Evolutionary conservation across 1,140 invertebrate genomes (phyloP).

Genomic region (Chlorops oryzae): DNA sequence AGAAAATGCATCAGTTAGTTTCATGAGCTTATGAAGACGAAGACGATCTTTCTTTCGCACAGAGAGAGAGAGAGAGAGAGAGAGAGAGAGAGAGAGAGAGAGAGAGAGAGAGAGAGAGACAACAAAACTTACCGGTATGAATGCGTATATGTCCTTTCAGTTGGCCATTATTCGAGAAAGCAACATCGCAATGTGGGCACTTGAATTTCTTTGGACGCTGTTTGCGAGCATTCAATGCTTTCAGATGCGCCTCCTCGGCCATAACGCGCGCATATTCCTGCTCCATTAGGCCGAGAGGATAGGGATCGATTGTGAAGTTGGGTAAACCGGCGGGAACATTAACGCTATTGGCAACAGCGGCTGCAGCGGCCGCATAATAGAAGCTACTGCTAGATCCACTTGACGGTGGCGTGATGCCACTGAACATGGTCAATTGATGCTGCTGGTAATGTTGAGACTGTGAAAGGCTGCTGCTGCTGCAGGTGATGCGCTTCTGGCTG

Average conservation of each 20-base stretch:
- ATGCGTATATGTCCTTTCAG: constrained; percentile 85
- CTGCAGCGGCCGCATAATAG: constrained; percentile 19
- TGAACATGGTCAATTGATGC: no score
- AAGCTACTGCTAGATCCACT: no score
- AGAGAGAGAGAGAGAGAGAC: no score
- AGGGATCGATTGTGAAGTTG: constrained; percentile 38
- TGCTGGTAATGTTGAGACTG: constrained; percentile 17
- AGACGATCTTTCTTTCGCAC: not conserved
- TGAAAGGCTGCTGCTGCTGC: constrained; percentile 18
- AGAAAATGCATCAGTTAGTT: constrained; percentile 1
- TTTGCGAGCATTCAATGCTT: constrained; percentile 61
- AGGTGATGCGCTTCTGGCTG: constrained; percentile 18
- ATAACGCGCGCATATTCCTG: constrained; percentile 60
- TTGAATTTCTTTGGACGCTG: constrained; percentile 81
- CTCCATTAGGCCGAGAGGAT: constrained; percentile 50
- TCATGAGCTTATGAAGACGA: no score
- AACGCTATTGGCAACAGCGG: constrained; percentile 16
- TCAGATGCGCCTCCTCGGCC: constrained; percentile 59
- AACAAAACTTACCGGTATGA: constrained; percentile 73
- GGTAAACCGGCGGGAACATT: constrained; percentile 12
- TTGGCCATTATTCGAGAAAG: constrained; percentile 90
- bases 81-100: no score
- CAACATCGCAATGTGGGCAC: constrained; percentile 81
- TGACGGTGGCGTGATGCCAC: no score
- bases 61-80: no score